Conservation (phyloP, 2,113 vertebrate genomes). For the Neogale vison region DNA sequence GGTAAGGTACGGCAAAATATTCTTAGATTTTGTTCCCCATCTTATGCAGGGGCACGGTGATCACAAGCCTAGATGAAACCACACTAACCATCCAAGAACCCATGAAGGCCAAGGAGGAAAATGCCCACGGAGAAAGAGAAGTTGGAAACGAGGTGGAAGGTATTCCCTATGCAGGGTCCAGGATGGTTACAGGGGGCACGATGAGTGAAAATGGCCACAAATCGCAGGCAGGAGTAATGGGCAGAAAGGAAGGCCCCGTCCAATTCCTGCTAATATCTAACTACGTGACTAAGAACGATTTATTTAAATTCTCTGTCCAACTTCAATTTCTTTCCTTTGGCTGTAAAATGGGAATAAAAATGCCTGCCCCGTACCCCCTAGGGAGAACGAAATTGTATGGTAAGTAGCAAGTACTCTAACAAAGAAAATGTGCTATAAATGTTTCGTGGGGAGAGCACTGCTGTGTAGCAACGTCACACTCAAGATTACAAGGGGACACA, state of each 20-base stretch:
- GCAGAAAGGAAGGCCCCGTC: not conserved
- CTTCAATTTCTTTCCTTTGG: not conserved
- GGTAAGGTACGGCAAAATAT: not conserved
- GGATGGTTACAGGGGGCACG: too few relatives aligned
- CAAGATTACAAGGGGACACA: not conserved
- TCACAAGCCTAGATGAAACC: not conserved
- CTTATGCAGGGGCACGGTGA: not conserved
- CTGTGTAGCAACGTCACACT: conserved; percentile 2
- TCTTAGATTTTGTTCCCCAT: not conserved
- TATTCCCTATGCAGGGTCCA: not conserved
- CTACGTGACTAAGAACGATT: not conserved
- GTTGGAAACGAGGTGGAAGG: not conserved
- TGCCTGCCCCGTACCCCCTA: not conserved
- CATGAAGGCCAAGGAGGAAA: not conserved
- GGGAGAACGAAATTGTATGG: conserved; percentile 7
- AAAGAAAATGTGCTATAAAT: conserved; percentile 18
- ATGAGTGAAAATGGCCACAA: not conserved
- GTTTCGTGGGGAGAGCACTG: not conserved
- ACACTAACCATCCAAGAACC: not conserved
- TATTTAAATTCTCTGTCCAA: not conserved
- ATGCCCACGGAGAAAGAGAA: not conserved
- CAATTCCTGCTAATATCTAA: not conserved
- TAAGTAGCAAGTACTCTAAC: conserved; percentile 20
- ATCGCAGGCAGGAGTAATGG: not conserved
- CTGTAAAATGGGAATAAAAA: conserved; percentile 52